Conservation (phyloP, 2,797 vertebrate genomes). For the Staurois parvus region DNA sequence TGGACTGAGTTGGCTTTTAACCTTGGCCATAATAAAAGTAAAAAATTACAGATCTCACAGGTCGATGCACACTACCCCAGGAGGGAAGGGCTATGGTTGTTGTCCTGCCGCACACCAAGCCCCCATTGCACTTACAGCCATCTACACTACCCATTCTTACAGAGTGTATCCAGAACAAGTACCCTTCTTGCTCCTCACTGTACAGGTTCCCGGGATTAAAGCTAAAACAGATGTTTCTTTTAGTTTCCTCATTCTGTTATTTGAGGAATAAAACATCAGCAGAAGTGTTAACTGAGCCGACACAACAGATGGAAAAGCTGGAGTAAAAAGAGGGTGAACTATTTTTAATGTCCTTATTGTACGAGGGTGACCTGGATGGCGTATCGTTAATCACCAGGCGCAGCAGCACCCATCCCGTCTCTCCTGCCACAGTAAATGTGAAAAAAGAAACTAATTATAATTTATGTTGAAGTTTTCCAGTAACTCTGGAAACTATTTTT, state of each 20-base stretch:
- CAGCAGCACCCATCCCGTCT: background rate
- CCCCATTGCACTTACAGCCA: too few relatives aligned
- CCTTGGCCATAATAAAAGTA: too few relatives aligned
- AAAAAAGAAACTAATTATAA: background rate
- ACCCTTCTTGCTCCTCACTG: background rate
- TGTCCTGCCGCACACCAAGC: too few relatives aligned
- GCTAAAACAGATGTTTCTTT: background rate
- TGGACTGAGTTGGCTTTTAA: too few relatives aligned
- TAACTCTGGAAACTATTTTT: too few relatives aligned
- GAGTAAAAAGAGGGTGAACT: conserved; percentile 1
- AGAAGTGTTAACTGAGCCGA: conserved; percentile 12
- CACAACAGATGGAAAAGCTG: conserved; percentile 8
- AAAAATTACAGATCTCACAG: too few relatives aligned
- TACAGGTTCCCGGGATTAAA: background rate
- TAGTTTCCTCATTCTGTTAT: background rate
- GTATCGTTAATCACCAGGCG: conserved; percentile 14
- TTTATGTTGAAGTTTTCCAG: too few relatives aligned
- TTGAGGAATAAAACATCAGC: background rate
- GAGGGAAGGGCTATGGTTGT: too few relatives aligned
- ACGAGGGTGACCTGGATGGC: conserved; percentile 21
- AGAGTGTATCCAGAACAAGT: background rate
- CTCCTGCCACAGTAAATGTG: background rate
- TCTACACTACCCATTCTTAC: too few relatives aligned
- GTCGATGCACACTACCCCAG: too few relatives aligned
- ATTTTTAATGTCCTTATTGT: conserved; percentile 32